Conservation (phyloP, 1,140 invertebrate genomes). For the Limonius californicus region DNA sequence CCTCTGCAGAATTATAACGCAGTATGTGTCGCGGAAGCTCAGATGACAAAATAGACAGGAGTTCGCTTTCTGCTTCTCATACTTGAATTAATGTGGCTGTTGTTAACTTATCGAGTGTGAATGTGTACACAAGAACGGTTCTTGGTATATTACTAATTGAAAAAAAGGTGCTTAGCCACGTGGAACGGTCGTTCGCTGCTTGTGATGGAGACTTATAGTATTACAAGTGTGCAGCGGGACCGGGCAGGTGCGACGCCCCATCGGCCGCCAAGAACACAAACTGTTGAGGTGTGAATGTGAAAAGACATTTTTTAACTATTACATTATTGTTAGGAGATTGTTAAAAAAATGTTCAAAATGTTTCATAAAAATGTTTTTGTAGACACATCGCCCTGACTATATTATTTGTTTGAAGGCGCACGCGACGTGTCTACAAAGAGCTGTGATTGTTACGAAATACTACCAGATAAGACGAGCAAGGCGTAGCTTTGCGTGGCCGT, state of each 20-base stretch:
- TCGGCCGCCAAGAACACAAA: constrained; percentile 18
- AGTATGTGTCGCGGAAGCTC: constrained; percentile 13
- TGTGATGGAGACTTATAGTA: neutral
- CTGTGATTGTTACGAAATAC: constrained; percentile 33
- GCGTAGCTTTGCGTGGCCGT: constrained; percentile 31
- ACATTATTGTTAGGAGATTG: constrained; percentile 48
- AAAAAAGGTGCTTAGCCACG: too few relatives aligned
- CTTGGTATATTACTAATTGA: neutral
- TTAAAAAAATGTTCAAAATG: constrained; percentile 43
- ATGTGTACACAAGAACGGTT: constrained; percentile 33
- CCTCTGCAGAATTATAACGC: constrained; percentile 27
- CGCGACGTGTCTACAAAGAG: constrained; percentile 7
- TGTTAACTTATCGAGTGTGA: constrained; percentile 38
- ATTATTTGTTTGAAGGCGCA: constrained; percentile 7
- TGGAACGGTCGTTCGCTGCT: neutral
- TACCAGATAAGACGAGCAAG: constrained; percentile 36
- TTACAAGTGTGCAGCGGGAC: too few relatives aligned
- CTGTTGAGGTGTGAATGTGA: constrained; percentile 35
- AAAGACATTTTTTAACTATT: constrained; percentile 44
- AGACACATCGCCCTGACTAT: constrained; percentile 16
- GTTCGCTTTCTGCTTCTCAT: constrained; percentile 22
- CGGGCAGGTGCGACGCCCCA: too few relatives aligned
- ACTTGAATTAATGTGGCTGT: constrained; percentile 37
- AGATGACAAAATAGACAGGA: constrained; percentile 10
- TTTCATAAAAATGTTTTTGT: constrained; percentile 21